phyloP scores from a whole-genome alignment of 2,888 invertebrate genomes.

The Aphelenchoides bicaudatus region DNA sequence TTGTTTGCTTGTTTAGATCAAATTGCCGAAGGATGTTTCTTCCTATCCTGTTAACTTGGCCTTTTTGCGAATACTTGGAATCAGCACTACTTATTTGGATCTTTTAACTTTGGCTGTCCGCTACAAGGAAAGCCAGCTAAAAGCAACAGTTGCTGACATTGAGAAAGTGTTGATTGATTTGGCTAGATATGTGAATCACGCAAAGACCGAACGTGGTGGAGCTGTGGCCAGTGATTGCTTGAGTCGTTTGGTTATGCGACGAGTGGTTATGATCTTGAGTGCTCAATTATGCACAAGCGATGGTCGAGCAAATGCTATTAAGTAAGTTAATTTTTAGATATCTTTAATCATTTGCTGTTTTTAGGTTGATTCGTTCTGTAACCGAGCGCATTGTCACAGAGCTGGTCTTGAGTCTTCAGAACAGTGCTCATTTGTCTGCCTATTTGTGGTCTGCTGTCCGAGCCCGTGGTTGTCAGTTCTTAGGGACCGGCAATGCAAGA shows the following conservation, averaged over 20 bases:
- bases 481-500: slow-evolving; percentile 98
- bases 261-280: slow-evolving; percentile 84
- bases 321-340: too few species aligned
- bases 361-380: slow-evolving; percentile 82
- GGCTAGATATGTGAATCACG: slow-evolving; percentile 13
- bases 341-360: too few species aligned
- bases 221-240: slow-evolving; percentile 43
- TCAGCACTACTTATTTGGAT: slow-evolving; percentile 2
- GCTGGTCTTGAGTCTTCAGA: slow-evolving; percentile 87
- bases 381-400: slow-evolving; percentile 73
- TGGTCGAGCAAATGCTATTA: slow-evolving; percentile 64
- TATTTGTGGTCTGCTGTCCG: slow-evolving; percentile 95
- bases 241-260: slow-evolving; percentile 84
- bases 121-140: not conserved
- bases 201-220: slow-evolving; percentile 46
- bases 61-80: slow-evolving; percentile 19
- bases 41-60: slow-evolving; percentile 27
- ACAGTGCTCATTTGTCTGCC: slow-evolving; percentile 80
- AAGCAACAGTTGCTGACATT: not conserved
- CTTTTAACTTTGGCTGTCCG: not conserved
- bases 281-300: slow-evolving; percentile 88
- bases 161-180: slow-evolving; percentile 19
- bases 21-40: slow-evolving; percentile 14
- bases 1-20: slow-evolving; percentile 19
- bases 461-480: slow-evolving; percentile 92